These are phyloP conservation scores for Allophyes oxyacanthae DNA, from an alignment of 2,888 invertebrate genomes.

Conservation along the genomic window DNA sequence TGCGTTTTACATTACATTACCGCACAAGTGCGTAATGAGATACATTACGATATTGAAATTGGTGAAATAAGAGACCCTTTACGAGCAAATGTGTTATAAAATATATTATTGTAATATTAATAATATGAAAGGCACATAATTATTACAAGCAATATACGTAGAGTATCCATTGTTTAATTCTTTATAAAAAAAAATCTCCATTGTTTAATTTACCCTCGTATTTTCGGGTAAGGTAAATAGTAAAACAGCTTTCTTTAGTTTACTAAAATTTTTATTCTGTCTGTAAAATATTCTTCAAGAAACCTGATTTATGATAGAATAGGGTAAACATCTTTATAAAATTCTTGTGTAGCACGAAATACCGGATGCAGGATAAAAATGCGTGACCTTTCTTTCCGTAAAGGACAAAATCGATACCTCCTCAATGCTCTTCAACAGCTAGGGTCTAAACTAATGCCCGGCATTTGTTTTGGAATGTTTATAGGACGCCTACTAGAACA, in stretches of 20 bases:
- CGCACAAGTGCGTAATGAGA: too few species aligned
- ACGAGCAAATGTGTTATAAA: too few species aligned
- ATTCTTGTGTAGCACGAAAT: conserved; percentile 31
- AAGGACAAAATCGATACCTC: conserved; percentile 39
- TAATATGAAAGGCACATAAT: too few species aligned
- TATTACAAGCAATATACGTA: too few species aligned
- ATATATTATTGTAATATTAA: too few species aligned
- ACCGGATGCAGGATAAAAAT: conserved; percentile 33
- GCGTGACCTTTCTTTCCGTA: conserved; percentile 28
- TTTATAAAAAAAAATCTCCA: too few species aligned
- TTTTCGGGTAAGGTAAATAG: too few species aligned
- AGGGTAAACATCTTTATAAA: conserved; percentile 27
- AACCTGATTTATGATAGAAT: conserved; percentile 22
- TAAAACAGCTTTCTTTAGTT: conserved; percentile 1
- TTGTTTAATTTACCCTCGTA: too few species aligned
- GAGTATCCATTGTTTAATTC: too few species aligned
- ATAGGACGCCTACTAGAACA: conserved; percentile 8
- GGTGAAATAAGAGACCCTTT: too few species aligned
- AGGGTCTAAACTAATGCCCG: conserved; percentile 19
- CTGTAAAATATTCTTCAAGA: conserved; percentile 13
- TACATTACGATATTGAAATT: too few species aligned
- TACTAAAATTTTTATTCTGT: conserved; percentile 10
- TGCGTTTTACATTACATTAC: too few species aligned
- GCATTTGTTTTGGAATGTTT: conserved; percentile 29
- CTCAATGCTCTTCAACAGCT: conserved; percentile 19